These are phyloP conservation scores for Pluvialis apricaria DNA, from an alignment of 2,113 vertebrate genomes.

Conservation along the genomic window DNA sequence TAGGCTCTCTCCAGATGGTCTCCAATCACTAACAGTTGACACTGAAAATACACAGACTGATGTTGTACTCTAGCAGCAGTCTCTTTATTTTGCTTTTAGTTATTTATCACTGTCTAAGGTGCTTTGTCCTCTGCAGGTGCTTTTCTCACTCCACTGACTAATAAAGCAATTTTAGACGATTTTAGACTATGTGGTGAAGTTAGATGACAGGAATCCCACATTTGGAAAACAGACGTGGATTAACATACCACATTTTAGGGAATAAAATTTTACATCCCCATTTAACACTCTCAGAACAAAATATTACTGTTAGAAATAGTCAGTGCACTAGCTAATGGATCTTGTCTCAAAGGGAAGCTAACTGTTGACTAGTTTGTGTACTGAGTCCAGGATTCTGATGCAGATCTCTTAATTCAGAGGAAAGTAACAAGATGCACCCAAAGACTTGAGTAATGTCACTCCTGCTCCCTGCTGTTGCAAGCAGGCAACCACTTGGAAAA, in stretches of 20 bases:
- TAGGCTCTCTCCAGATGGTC: background rate
- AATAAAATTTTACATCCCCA: background rate
- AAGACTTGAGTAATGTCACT: conserved; percentile 27
- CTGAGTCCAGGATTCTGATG: background rate
- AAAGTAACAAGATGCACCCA: conserved; percentile 33
- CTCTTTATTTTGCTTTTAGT: background rate
- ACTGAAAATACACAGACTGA: background rate
- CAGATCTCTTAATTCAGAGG: background rate
- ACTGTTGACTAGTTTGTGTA: background rate
- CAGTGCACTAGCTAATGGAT: background rate
- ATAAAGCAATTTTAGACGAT: background rate
- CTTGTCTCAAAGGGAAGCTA: background rate
- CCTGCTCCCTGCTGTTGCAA: conserved; percentile 9
- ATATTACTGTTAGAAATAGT: background rate
- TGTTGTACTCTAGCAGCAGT: background rate
- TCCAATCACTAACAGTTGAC: background rate
- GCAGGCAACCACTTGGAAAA: conserved; percentile 52
- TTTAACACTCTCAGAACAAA: background rate
- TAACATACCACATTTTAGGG: background rate
- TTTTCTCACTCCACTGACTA: background rate
- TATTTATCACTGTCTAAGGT: background rate
- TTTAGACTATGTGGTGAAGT: background rate
- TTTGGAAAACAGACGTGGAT: background rate
- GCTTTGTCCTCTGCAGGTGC: background rate
- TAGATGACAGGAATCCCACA: background rate